Base-by-base conservation (phyloP, 2,888 invertebrate species). In the Fragum sueziense region DNA sequence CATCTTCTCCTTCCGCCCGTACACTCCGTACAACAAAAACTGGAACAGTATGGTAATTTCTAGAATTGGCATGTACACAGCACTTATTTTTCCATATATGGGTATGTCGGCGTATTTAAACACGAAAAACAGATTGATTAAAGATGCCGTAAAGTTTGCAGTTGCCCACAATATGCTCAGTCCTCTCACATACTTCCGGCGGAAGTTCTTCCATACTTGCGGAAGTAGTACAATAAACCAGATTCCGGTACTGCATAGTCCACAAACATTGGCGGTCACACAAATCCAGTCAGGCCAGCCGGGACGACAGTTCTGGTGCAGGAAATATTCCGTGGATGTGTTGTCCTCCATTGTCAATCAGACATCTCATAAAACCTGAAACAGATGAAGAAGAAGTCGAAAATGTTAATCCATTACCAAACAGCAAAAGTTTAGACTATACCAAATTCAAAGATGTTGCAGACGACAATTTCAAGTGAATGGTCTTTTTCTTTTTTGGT, bases 201-300 rank as follows among this genome's bases (percentile, higher is more conserved):
- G 84, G 82, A 85, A 86, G 79, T 87, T 88, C 73, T 87, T 86
- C 85, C 82, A 85, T 11, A 88, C 80, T 73, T 88, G 87, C 6
- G 88, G 88, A 25, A 88, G 78, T n/a, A 88, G 78, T 3, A 87
- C 86, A 0, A 88, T 61, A 69, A 87, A 88, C 87, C 88, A 88
- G 0, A 88, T 68, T 7, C 85, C 76, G 6, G 87, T 87, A 62
- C 86, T 88, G 22, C 62, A 75, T 14, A 87, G 74, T 11, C 87
- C 88, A 59, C 82, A 81, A 0, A 88, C 62, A 59, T 88, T 88
- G 7, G 70, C 85, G 25, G 77, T 67, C 2, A 82, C 69, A 62
- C 88, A 88, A 1, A 80, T 82, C 87, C 88, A 86, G 20, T 54
- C 11, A 7, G 85, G 86, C 87, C 86, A 87, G 1, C 76, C 72